A percentile compares a stretch with the other conserved stretches of the same genome.
Evolutionary conservation across 2,888 invertebrate species (phyloP).

Genomic region (Protodeltote pygarga): DNA sequence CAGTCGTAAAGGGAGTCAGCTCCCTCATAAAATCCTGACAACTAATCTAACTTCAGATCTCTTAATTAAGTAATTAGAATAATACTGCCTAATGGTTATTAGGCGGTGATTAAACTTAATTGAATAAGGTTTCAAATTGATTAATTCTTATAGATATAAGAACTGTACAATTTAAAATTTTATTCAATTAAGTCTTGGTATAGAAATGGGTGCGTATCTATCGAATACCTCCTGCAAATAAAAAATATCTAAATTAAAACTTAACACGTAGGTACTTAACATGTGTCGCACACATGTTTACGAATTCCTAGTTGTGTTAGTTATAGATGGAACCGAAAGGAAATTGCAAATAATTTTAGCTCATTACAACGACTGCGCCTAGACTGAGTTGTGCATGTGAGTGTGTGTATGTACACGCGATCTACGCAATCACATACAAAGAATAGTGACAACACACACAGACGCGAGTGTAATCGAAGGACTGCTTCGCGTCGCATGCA

Average conservation of each 20-base stretch:
- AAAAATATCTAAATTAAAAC: conserved; percentile 34
- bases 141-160: no score
- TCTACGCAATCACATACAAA: conserved; percentile 59
- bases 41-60: no score
- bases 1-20: no score
- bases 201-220: background rate
- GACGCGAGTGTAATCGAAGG: conserved; percentile 60
- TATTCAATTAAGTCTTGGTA: no score
- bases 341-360: conserved; percentile 72
- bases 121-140: no score
- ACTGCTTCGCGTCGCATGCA: conserved; percentile 58
- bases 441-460: conserved; percentile 62
- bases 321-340: conserved; percentile 58
- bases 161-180: no score
- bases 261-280: conserved; percentile 26
- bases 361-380: conserved; percentile 59
- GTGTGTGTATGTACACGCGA: conserved; percentile 44
- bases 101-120: no score
- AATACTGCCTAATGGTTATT: no score
- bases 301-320: conserved; percentile 38
- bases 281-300: conserved; percentile 34
- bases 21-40: no score
- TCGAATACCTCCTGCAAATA: conserved; percentile 3
- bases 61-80: no score
- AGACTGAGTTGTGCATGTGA: conserved; percentile 48